Evolutionary conservation across 2,797 vertebrate species (phyloP), one percentile per base, ranked within the genome.

Genomic region (Dromococcyx pavoninus): DNA sequence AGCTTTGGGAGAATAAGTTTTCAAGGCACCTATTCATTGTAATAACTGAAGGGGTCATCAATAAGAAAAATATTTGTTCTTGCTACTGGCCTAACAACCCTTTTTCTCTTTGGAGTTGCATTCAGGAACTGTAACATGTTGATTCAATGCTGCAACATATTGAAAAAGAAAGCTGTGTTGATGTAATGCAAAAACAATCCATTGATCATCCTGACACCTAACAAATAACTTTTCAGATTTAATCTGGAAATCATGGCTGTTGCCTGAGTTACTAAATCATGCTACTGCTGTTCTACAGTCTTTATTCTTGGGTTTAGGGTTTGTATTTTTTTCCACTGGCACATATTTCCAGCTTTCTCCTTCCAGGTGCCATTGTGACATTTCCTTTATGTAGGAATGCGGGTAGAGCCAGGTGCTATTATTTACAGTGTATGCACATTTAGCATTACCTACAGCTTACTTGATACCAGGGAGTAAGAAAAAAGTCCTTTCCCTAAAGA

Each of bases 141-240:
- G 79, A 92, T 93, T 93, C 84, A 91, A 14, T 86, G 22, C 71
- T 90, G 72, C 48, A 92, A 65, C 43, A 56, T 13, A 64, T 9
- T 82, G 74, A 62, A 62, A 77, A 91, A 69, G n/a, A 93, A 86
- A 76, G 51, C 37, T 60, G 33, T 51, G 57, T 62, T 84, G 81
- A 86, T 74, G 46, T 58, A 91, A 88, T 17, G 24, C 53, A 90
- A 81, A 93, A 95, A 28, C 76, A 97, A 92, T 41, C 66, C 62
- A 93, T 94, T 88, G 71, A 94, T 96, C 95, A 96, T 93, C 53
- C 54, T 87, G 95, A 93, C 84, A 94, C 18, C 10, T 10, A 88
- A 77, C 71, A 94, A 91, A 88, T 89, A 93, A 93, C 46, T 83
- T 94, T 86, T 64, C 17, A 30, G 86, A 69, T 87, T 92, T 87